Conservation (phyloP, 2,113 vertebrate genomes). For the Neofelis nebulosa region DNA sequence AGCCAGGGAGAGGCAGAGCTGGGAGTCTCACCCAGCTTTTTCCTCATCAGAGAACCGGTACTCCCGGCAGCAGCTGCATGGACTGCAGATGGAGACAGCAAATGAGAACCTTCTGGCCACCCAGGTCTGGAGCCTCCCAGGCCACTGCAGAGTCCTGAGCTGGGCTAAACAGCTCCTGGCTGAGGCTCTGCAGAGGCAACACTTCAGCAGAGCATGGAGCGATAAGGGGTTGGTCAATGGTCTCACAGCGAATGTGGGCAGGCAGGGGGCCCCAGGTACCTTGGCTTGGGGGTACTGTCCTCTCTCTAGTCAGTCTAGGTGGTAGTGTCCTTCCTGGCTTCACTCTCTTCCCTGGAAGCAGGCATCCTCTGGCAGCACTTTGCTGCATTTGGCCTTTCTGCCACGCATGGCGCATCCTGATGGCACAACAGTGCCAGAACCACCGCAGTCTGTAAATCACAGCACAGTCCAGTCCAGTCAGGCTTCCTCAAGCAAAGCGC, state of each 20-base stretch:
- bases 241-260: not conserved
- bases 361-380: not conserved
- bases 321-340: not conserved
- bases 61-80: not conserved
- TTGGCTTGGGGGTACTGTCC: not conserved
- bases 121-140: not conserved
- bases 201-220: not conserved
- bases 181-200: not conserved
- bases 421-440: not conserved
- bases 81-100: not conserved
- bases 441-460: not conserved
- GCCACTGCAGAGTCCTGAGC: not conserved
- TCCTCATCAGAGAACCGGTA: not conserved
- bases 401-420: not conserved
- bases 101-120: not conserved
- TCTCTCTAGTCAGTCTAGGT: not conserved
- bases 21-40: not conserved
- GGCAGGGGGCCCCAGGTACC: fast-evolving
- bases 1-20: not conserved
- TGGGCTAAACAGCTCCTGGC: not conserved
- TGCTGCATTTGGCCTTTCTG: not conserved
- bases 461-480: not conserved
- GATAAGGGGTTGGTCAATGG: not conserved
- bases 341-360: not conserved
- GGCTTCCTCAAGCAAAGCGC: not conserved